These are phyloP conservation scores for Amaurobius ferox DNA, from an alignment of 2,888 invertebrate genomes.

Conservation along the genomic window DNA sequence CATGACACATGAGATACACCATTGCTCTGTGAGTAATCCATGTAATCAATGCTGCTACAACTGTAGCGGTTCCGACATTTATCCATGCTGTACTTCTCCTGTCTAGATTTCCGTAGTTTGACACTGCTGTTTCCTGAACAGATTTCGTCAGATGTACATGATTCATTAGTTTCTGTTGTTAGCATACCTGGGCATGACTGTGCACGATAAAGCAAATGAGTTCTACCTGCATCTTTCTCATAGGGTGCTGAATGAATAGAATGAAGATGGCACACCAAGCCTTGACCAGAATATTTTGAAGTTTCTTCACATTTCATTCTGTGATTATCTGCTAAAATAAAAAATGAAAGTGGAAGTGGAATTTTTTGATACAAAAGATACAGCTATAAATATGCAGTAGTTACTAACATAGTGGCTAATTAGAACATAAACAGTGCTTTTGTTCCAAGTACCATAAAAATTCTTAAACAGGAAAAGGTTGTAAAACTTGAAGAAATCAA, in stretches of 20 bases:
- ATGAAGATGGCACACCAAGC: not conserved
- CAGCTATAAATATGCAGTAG: too few species aligned
- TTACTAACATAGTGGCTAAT: too few species aligned
- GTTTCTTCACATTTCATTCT: constrained; percentile 25
- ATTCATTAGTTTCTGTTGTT: constrained; percentile 50
- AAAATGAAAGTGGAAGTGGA: not conserved
- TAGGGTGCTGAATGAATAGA: not conserved
- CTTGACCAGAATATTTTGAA: constrained; percentile 22
- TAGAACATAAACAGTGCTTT: too few species aligned
- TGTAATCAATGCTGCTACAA: constrained; percentile 73
- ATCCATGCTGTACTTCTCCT: constrained; percentile 26
- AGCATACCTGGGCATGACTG: constrained; percentile 76
- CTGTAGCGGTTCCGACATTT: constrained; percentile 73
- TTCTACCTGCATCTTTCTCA: constrained; percentile 32
- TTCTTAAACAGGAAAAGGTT: too few species aligned
- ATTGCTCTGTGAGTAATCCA: constrained; percentile 28
- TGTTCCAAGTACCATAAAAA: too few species aligned
- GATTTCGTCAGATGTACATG: not conserved
- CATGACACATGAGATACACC: constrained; percentile 46
- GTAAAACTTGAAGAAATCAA: too few species aligned
- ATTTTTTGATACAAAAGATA: too few species aligned
- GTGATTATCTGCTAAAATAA: constrained; percentile 28
- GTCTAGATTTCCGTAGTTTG: constrained; percentile 36
- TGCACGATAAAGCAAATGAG: constrained; percentile 75
- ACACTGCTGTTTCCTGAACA: constrained; percentile 16